phyloP scores from a whole-genome alignment of 2,888 invertebrate species.

The Stenodema calcarata region DNA sequence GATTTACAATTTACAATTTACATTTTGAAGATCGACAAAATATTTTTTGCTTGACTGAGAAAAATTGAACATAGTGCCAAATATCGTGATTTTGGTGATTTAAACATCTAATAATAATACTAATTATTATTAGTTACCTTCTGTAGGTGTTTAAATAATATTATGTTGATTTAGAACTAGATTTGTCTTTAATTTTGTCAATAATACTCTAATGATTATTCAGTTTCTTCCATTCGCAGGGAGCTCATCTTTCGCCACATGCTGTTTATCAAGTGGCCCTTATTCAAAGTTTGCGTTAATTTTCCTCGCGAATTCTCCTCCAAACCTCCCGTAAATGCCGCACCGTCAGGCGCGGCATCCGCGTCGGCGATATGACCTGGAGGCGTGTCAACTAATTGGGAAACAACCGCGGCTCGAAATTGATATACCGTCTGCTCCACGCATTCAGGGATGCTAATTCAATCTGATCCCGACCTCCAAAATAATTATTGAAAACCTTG shows the following conservation, averaged over 20 bases:
- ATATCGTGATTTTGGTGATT: no score
- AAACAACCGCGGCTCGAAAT: not conserved
- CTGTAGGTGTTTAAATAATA: no score
- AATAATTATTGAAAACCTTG: not conserved
- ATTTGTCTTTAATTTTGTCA: no score
- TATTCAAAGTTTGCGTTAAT: not conserved
- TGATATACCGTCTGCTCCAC: not conserved
- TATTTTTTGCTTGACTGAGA: no score
- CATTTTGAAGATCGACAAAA: no score
- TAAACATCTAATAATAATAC: no score
- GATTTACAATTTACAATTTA: no score
- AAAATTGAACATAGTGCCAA: no score
- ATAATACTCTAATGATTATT: no score
- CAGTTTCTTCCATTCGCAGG: not conserved
- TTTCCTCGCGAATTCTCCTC: not conserved
- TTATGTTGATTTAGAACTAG: no score
- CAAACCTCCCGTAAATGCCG: not conserved
- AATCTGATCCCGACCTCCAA: not conserved
- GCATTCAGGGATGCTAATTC: not conserved
- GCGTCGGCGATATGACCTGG: not conserved
- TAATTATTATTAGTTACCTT: no score
- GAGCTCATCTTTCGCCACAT: not conserved
- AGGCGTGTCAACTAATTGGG: not conserved
- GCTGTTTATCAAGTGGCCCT: not conserved
- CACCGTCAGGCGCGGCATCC: not conserved